phyloP scores from a whole-genome alignment of 2,113 vertebrate genomes.

The Coptodon rendalli region DNA sequence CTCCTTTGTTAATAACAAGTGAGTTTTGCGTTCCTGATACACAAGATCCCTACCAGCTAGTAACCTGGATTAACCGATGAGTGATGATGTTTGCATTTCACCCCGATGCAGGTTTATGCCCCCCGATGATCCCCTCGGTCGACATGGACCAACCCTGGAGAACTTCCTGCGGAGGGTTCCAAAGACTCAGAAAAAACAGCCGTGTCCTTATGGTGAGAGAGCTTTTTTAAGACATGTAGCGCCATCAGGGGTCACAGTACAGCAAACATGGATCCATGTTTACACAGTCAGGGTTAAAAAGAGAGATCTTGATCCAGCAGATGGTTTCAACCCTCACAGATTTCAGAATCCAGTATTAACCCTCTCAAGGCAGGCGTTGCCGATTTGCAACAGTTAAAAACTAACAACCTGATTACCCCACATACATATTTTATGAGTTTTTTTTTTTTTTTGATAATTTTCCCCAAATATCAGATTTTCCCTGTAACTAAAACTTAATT shows the following conservation, averaged over 20 bases:
- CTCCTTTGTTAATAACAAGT: slow-evolving; percentile 96
- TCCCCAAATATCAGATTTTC: no score
- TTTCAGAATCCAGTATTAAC: background rate
- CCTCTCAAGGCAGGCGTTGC: no score
- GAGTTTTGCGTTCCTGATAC: background rate
- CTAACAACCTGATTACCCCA: no score
- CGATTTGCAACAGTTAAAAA: no score
- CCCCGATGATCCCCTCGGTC: slow-evolving; percentile 90
- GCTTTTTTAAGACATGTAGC: background rate
- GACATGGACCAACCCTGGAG: slow-evolving; percentile 88
- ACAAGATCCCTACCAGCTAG: background rate
- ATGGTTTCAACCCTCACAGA: background rate
- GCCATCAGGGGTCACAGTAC: background rate
- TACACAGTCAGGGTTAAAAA: background rate
- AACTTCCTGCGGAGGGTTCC: slow-evolving; percentile 88
- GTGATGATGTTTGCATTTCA: background rate
- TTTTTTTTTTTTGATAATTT: no score
- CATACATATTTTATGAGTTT: no score
- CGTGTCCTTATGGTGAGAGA: slow-evolving; percentile 88
- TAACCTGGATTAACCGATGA: background rate
- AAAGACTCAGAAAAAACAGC: slow-evolving; percentile 75
- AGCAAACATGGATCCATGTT: background rate
- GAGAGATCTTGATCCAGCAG: background rate
- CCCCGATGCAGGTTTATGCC: slow-evolving; percentile 84
- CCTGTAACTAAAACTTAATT: no score